phyloP scores from a whole-genome alignment of 2,888 invertebrate species.

The Trisateles emortualis region DNA sequence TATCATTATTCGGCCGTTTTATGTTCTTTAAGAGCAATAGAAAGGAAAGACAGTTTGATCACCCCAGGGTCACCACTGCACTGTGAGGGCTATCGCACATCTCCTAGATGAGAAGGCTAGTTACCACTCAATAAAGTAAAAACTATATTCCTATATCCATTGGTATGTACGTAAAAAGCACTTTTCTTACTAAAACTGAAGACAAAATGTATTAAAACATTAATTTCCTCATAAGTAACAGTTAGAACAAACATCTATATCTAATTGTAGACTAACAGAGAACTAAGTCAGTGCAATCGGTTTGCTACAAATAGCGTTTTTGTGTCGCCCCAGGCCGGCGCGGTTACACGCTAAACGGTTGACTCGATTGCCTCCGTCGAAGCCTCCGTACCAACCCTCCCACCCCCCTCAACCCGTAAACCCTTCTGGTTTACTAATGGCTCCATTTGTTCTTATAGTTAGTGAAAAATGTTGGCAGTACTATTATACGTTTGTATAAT shows the following conservation, averaged over 20 bases:
- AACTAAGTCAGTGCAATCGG: conserved; percentile 47
- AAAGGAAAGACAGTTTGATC: too few relatives aligned
- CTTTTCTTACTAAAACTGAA: too few relatives aligned
- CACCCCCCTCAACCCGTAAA: conserved; percentile 26
- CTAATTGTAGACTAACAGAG: conserved; percentile 7
- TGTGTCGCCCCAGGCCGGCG: conserved; percentile 59
- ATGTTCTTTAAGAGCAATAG: too few relatives aligned
- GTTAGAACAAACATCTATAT: conserved; percentile 1
- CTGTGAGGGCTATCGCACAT: too few relatives aligned
- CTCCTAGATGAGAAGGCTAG: too few relatives aligned
- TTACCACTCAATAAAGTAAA: too few relatives aligned
- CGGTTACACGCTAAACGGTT: conserved; percentile 73
- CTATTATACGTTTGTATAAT: not conserved
- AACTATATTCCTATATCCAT: too few relatives aligned
- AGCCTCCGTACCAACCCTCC: conserved; percentile 37
- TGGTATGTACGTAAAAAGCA: too few relatives aligned
- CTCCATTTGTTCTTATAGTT: conserved; percentile 32
- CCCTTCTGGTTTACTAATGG: conserved; percentile 49
- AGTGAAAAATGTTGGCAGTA: conserved; percentile 9
- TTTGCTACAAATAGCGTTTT: conserved; percentile 70
- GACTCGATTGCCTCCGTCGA: conserved; percentile 60
- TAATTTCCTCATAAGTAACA: not conserved
- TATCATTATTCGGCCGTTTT: too few relatives aligned
- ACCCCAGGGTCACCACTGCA: too few relatives aligned
- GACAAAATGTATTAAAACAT: not conserved